Conservation (phyloP, 2,888 invertebrate species). For the Stenichneumon culpator region DNA sequence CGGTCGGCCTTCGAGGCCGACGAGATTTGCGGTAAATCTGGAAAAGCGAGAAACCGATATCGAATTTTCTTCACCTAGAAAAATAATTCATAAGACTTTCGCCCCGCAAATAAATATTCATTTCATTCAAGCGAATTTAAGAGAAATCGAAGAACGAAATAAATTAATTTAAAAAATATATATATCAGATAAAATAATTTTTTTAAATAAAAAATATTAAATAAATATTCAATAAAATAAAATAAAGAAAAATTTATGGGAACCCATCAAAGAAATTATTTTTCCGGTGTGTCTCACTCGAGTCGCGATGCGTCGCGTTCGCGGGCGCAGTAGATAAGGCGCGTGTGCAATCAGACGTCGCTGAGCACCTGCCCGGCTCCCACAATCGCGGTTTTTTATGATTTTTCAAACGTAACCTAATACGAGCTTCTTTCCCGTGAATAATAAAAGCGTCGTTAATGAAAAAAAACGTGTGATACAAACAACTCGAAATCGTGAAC, state of each 20-base stretch:
- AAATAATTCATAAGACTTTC: neutral
- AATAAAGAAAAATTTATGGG: too few relatives aligned
- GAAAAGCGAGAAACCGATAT: neutral
- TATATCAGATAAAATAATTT: too few relatives aligned
- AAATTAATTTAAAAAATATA: too few relatives aligned
- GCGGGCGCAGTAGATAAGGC: neutral
- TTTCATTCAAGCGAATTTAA: too few relatives aligned
- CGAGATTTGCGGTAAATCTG: neutral
- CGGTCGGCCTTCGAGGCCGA: neutral
- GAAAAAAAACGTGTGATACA: neutral
- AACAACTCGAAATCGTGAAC: neutral
- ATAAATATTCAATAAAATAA: too few relatives aligned
- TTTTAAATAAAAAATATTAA: too few relatives aligned
- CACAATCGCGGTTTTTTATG: neutral
- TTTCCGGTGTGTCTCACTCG: too few relatives aligned
- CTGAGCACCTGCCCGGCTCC: neutral
- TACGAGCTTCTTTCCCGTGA: neutral
- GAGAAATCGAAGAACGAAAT: too few relatives aligned
- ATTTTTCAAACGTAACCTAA: neutral
- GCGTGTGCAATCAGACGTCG: neutral
- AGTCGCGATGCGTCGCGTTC: too few relatives aligned
- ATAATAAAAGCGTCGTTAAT: constrained; percentile 11
- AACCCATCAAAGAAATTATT: too few relatives aligned
- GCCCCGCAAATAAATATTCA: too few relatives aligned
- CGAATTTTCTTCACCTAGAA: neutral